Percentiles rank a stretch among this genome's conserved stretches.
These are phyloP conservation scores for Myrmecophaga tridactyla DNA, from an alignment of 2,113 vertebrate species.

Conservation along the genomic window DNA sequence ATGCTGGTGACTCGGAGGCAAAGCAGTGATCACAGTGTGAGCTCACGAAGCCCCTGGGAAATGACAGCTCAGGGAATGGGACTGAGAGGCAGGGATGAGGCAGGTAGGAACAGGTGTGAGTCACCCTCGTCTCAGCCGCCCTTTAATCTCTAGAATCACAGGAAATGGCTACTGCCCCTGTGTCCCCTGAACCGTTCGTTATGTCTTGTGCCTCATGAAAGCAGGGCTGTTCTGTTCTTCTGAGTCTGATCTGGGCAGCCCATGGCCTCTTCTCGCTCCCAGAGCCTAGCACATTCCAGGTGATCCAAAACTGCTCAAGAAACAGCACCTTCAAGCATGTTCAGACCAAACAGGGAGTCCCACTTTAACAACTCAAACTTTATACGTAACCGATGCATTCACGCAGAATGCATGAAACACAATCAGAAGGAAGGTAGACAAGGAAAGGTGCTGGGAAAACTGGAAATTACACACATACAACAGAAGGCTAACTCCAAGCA, in stretches of 20 bases:
- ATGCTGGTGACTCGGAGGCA: background rate
- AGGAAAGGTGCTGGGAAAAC: too few species aligned
- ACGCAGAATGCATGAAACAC: background rate
- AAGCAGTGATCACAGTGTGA: background rate
- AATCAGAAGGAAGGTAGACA: background rate
- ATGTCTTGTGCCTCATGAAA: background rate
- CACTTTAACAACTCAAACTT: too few species aligned
- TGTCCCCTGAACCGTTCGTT: too few species aligned
- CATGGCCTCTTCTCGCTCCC: background rate
- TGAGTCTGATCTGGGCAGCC: rapidly evolving
- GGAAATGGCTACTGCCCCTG: background rate
- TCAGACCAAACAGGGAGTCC: background rate
- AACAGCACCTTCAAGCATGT: background rate
- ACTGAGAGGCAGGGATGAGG: background rate
- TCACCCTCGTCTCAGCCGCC: too few species aligned
- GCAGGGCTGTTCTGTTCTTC: background rate
- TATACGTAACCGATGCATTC: rapidly evolving
- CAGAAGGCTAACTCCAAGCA: background rate
- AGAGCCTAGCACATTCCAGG: background rate
- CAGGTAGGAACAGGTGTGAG: background rate
- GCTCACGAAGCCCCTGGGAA: background rate
- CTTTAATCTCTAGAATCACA: background rate
- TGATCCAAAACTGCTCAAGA: too few species aligned
- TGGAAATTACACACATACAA: background rate
- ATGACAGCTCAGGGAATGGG: too few species aligned